Conservation (phyloP, 2,113 vertebrate species). For the Ctenomys sociabilis region DNA sequence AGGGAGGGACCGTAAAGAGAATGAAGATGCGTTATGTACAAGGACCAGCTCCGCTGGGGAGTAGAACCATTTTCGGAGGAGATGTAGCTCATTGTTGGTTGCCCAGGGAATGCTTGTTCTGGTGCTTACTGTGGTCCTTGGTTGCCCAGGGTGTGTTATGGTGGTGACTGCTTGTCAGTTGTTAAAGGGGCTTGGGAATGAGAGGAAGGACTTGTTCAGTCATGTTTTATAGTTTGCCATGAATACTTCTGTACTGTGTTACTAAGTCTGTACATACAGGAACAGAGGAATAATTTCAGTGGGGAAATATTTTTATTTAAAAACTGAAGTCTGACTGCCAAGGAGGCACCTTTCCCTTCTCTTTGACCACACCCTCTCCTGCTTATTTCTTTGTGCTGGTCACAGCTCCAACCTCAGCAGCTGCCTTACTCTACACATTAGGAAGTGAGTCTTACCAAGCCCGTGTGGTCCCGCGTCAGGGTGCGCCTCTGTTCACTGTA, state of each 20-base stretch:
- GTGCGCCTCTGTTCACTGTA: conserved; percentile 39
- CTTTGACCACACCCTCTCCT: conserved; percentile 10
- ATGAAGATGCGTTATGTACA: background rate
- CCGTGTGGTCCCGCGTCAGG: background rate
- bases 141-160: background rate
- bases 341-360: background rate
- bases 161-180: background rate
- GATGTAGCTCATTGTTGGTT: background rate
- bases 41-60: background rate
- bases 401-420: conserved; percentile 37
- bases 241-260: background rate
- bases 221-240: background rate
- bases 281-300: conserved; percentile 7
- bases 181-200: background rate
- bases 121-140: background rate
- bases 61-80: background rate
- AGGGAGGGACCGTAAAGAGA: background rate
- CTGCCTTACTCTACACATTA: conserved; percentile 49
- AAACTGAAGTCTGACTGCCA: conserved; percentile 24
- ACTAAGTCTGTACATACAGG: background rate
- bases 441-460: conserved; percentile 20
- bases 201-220: background rate
- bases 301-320: conserved; percentile 50
- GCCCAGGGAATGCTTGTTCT: background rate
- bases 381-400: conserved; percentile 45